phyloP scores from a whole-genome alignment of 2,888 invertebrate species.

The Cynaeus angustus region DNA sequence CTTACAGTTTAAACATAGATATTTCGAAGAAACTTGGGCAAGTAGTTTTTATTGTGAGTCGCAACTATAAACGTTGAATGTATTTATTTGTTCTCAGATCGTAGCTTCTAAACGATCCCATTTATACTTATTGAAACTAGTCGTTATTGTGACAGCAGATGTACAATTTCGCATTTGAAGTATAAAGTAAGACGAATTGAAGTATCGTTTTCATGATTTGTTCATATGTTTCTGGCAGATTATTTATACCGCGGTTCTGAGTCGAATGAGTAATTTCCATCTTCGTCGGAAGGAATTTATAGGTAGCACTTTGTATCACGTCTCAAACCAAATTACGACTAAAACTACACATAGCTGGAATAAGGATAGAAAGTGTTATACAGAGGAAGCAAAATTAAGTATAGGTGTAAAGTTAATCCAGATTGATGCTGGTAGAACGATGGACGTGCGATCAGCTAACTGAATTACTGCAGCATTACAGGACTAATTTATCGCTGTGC shows the following conservation, averaged over 20 bases:
- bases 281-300: constrained; percentile 27
- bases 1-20: no score
- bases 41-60: no score
- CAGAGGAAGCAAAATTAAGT: constrained; percentile 56
- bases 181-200: constrained; percentile 6
- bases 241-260: constrained; percentile 6
- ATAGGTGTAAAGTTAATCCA: constrained; percentile 68
- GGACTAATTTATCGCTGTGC: constrained; percentile 67
- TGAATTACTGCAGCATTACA: constrained; percentile 69
- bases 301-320: constrained; percentile 34
- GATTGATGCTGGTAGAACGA: constrained; percentile 67
- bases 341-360: constrained; percentile 32
- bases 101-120: not conserved
- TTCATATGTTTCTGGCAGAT: constrained; percentile 16
- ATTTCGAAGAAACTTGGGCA: no score
- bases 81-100: not conserved
- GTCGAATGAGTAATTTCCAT: constrained; percentile 22
- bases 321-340: constrained; percentile 22
- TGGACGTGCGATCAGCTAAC: constrained; percentile 69
- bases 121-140: not conserved
- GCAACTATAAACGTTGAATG: not conserved
- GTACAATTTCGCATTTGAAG: not conserved
- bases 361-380: constrained; percentile 40
- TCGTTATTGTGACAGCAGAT: not conserved
- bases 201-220: constrained; percentile 7